Evolutionary conservation across 2,888 invertebrate genomes (phyloP), one percentile per base, ranked within the genome.

Genomic region (Onthophagus sagittarius): DNA sequence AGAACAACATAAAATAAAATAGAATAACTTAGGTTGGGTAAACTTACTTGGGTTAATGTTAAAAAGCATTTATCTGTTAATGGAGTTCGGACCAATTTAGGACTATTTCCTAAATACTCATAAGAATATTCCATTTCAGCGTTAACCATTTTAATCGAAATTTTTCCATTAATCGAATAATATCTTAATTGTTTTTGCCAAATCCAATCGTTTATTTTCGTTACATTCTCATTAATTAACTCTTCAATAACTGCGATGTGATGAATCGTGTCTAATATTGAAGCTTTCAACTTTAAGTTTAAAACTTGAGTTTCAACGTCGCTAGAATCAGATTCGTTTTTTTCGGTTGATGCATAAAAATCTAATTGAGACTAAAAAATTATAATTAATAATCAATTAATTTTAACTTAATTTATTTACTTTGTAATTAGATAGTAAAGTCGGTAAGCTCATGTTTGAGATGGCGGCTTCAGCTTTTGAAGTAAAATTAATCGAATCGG

Each of bases 31-130:
- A n/a, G n/a, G n/a, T n/a, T n/a, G n/a, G n/a, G n/a, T n/a, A n/a
- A n/a, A n/a, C n/a, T n/a, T n/a, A 91, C 92, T 88, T 99, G 99
- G 6, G 98, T 98, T 74, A 99, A 88, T 64, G 99, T 98, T 73
- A 99, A 88, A 86, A 98, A 99, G 84, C 99, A 99, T 83, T 97
- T 96, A 85, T 99, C 98, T 14, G 99, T 99, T 72, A 99, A 88
- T 39, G 95, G 94, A 0, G 99, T 99, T 81, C 97, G 93, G 5
- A 99, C 99, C 79, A 99, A 89, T 85, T 98, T 98, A 63, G 94
- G 92, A 1, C 94, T 93, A 84, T 97, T 96, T n/a, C 99, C 99
- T 81, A 99, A 93, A 84, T 99, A 99, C 86, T 99, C 99, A 83
- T 96, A 99, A 0, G 98, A 96, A 85, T 99, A 99, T 31, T 94